These are phyloP conservation scores for Vireo griseus DNA, from an alignment of 2,797 vertebrate species.

Conservation along the genomic window DNA sequence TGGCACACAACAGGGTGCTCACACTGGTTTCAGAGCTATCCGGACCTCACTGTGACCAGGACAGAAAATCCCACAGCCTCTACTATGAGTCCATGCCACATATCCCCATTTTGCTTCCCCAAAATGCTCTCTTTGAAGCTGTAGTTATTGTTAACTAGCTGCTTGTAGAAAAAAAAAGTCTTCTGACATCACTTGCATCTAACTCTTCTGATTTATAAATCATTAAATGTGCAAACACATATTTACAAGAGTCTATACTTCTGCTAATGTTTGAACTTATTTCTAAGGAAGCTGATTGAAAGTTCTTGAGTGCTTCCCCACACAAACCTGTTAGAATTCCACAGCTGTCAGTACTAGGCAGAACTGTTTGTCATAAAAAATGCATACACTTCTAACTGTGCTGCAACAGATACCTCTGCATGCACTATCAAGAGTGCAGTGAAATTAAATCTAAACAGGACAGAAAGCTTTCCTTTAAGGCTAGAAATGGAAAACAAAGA, in stretches of 20 bases:
- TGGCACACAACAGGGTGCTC: background rate
- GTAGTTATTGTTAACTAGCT: background rate
- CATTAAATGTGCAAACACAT: background rate
- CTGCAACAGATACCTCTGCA: background rate
- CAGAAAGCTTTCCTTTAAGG: background rate
- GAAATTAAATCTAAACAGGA: background rate
- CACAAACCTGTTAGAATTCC: background rate
- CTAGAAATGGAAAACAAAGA: background rate
- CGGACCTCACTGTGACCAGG: background rate
- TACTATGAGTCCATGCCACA: fast-evolving
- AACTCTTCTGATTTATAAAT: background rate
- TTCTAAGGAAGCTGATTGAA: background rate
- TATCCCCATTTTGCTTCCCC: background rate
- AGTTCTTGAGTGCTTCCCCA: background rate
- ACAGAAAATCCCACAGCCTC: background rate
- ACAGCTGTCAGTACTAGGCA: background rate
- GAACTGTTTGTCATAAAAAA: background rate
- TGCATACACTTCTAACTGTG: background rate
- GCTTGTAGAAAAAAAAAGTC: background rate
- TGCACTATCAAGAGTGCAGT: background rate
- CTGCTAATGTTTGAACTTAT: background rate
- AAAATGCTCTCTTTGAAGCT: fast-evolving
- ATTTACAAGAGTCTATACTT: background rate
- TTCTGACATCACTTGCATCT: background rate
- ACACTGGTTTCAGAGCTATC: background rate